These are phyloP conservation scores for Acanthurus tractus DNA, from an alignment of 2,797 vertebrate genomes.

Conservation along the genomic window DNA sequence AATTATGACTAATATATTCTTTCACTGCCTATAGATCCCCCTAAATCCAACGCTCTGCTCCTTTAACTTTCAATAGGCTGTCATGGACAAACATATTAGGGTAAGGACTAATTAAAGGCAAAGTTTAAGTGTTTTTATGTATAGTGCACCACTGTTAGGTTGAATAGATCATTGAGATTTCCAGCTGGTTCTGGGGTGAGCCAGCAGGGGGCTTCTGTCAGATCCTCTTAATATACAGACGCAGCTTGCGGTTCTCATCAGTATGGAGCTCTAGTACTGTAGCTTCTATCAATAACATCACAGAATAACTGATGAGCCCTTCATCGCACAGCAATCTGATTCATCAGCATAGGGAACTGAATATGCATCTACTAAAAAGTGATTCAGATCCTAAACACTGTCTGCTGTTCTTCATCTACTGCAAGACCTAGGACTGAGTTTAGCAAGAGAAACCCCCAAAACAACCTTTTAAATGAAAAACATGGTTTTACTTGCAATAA, in stretches of 20 bases:
- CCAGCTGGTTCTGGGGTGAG: not conserved
- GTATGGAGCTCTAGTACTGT: slow-evolving; percentile 25
- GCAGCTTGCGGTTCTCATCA: slow-evolving; percentile 28
- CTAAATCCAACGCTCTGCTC: no score
- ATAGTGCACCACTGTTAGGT: not conserved
- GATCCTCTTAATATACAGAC: slow-evolving; percentile 11
- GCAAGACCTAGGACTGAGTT: slow-evolving; percentile 6
- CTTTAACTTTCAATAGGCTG: not conserved
- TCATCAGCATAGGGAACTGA: slow-evolving; percentile 27
- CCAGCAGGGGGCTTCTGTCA: slow-evolving; percentile 29
- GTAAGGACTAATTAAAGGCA: slow-evolving; percentile 1
- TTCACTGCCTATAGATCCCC: no score
- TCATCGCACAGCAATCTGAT: slow-evolving; percentile 26
- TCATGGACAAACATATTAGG: slow-evolving; percentile 6
- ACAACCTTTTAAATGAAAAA: slow-evolving; percentile 58
- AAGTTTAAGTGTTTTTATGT: not conserved
- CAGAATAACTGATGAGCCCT: slow-evolving; percentile 34
- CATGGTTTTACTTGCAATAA: slow-evolving; percentile 57
- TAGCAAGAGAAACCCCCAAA: slow-evolving; percentile 30
- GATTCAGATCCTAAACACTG: slow-evolving; percentile 13
- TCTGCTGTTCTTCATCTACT: not conserved
- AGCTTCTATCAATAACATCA: slow-evolving; percentile 28
- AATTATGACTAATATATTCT: no score
- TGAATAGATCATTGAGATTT: slow-evolving; percentile 9
- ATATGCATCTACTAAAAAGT: slow-evolving; percentile 14